Percentiles rank a stretch among this genome's conserved stretches.
These are phyloP conservation scores for Haliclona indistincta DNA, from an alignment of 37 sponge, comb jelly and placozoan genomes.

Conservation along the genomic window DNA sequence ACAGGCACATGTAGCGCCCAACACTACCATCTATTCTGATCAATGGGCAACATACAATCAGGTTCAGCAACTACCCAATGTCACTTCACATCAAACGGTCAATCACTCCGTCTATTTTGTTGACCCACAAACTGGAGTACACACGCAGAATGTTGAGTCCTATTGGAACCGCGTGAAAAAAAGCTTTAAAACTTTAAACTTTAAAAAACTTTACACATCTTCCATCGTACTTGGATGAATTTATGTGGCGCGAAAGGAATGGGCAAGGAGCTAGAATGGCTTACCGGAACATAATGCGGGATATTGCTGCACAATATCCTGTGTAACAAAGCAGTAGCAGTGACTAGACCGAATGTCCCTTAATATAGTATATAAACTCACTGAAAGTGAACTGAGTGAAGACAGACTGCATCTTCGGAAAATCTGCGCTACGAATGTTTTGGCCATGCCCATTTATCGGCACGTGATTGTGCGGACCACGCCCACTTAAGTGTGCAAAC, in stretches of 20 bases:
- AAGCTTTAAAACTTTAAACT: conserved; percentile 51
- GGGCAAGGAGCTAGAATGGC: conserved; percentile 7
- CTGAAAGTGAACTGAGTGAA: too few species aligned
- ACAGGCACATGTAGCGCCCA: conserved; percentile 29
- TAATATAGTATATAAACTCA: too few species aligned
- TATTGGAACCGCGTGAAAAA: too few species aligned
- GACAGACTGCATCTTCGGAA: too few species aligned
- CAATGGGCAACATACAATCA: conserved; percentile 50
- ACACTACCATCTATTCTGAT: conserved; percentile 49
- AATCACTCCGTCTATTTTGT: conserved; percentile 62
- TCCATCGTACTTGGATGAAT: conserved; percentile 64
- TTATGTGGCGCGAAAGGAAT: conserved; percentile 67
- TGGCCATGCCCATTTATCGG: too few species aligned
- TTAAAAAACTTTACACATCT: conserved; percentile 26
- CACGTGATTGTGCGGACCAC: too few species aligned
- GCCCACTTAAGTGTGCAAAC: too few species aligned
- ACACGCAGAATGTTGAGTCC: conserved; percentile 63
- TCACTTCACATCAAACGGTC: conserved; percentile 31
- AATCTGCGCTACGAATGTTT: too few species aligned
- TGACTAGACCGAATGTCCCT: too few species aligned
- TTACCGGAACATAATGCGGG: conserved; percentile 3
- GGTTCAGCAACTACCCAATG: conserved; percentile 23
- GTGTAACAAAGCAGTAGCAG: background rate
- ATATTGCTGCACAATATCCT: conserved; percentile 47
- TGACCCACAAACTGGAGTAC: conserved; percentile 49